Base-by-base conservation (phyloP, 2,888 invertebrate genomes). In the Idaea dimidiata region DNA sequence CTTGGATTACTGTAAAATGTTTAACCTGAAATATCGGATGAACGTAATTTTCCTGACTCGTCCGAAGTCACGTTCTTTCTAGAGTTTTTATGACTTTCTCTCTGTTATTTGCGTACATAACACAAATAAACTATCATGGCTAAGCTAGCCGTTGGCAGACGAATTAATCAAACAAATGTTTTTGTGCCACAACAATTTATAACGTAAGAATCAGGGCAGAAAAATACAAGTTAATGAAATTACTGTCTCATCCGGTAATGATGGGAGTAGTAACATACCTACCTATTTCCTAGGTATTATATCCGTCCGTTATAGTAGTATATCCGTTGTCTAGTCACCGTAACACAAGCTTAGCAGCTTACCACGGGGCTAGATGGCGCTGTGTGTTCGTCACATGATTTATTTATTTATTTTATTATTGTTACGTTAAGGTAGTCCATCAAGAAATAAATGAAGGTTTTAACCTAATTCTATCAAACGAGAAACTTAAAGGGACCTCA, bases 141-240 rank as follows among this genome's bases (percentile, higher is more conserved):
- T 43, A 43, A 43, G 43, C 43, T 43, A 43, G 43, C 43, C 10
- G 43, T 43, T 43, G 43, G 43, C 43, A 43, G 43, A 43, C 43
- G 10, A 14, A 43, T 43, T 43, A 43, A 43, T 43, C 43, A 43
- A 43, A 43, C 14, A 43, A 43, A 43, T 43, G 43, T 43, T 43
- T 43, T 43, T 43, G 43, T 43, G 43, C 43, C 43, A 43, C 43
- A 43, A 43, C 43, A 43, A 43, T 54, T 24, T 17, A 24, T 17
- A 8, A 16, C 54, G 14, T 24, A 62, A 56, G 57, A 65, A 65
- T 43, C 43, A 66, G 64, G 61, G 61, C 64, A 57, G 59, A 65
- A 63, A 67, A 63, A 69, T 66, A 64, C 62, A 59, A 62, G 24
- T 32, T 17, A 57, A 43, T 43, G 43, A 43, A 43, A 43, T 43